A percentile compares a stretch with the other conserved stretches of the same genome.
Conservation (phyloP, 2,797 vertebrate species). For the Malurus splendens region DNA sequence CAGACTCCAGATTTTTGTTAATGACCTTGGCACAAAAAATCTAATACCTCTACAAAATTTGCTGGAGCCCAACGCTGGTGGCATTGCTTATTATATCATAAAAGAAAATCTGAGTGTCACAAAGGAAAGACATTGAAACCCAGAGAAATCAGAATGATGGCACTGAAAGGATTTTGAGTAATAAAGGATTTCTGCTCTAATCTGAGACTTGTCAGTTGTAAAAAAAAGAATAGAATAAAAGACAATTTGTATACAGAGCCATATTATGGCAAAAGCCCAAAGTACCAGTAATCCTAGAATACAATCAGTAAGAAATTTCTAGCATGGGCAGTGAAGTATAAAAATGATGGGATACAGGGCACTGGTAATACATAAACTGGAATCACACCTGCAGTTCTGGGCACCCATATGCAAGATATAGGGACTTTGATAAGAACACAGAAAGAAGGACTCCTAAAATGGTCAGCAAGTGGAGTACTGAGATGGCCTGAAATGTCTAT, state of each 20-base stretch:
- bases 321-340: not conserved
- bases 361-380: not conserved
- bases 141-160: not conserved
- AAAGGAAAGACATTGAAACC: not conserved
- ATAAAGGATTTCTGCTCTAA: not conserved
- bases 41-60: not conserved
- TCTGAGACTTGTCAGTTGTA: not conserved
- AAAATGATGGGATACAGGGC: accelerated
- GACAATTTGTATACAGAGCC: not conserved
- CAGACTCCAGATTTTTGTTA: not conserved
- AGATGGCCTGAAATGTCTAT: not conserved
- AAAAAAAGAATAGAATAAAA: not conserved
- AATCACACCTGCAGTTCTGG: not conserved
- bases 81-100: not conserved
- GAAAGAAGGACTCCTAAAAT: not conserved
- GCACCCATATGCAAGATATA: accelerated
- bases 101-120: not conserved
- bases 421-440: not conserved
- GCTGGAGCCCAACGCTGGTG: not conserved
- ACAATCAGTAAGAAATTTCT: not conserved
- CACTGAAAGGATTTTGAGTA: not conserved
- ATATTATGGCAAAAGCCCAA: not conserved
- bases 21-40: not conserved
- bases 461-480: not conserved
- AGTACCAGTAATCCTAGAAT: not conserved